These are phyloP conservation scores for Cranoglanis bouderius DNA, from an alignment of 2,113 vertebrate species.

Conservation along the genomic window DNA sequence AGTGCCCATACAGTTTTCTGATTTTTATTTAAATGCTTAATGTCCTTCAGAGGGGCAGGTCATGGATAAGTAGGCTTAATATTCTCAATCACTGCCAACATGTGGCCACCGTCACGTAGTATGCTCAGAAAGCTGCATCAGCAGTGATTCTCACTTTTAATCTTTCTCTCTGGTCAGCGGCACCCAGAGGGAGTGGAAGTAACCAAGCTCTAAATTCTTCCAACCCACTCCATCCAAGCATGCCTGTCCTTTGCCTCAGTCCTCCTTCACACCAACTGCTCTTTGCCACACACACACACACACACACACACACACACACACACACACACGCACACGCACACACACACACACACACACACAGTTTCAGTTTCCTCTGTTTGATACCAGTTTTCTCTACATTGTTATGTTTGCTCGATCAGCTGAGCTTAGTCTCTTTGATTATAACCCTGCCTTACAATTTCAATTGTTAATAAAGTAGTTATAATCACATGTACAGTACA, in stretches of 20 bases:
- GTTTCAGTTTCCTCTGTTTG: background rate
- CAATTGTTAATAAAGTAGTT: background rate
- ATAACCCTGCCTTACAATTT: background rate
- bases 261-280: background rate
- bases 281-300: background rate
- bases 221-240: background rate
- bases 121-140: constrained; percentile 28
- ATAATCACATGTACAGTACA: background rate
- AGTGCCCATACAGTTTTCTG: background rate
- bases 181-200: constrained; percentile 25
- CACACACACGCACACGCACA: background rate
- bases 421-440: background rate
- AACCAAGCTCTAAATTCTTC: constrained; percentile 56
- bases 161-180: background rate
- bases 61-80: constrained; percentile 34
- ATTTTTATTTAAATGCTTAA: constrained; percentile 16
- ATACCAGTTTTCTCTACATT: background rate
- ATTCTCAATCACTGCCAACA: constrained; percentile 34
- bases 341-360: background rate
- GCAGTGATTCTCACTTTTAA: constrained; percentile 26
- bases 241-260: background rate
- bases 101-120: background rate
- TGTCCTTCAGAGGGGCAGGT: constrained; percentile 29
- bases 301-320: background rate
- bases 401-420: background rate